Percentiles rank a stretch among this genome's conserved stretches.
Evolutionary conservation across 2,797 vertebrate genomes (phyloP).

Genomic region (Diplodus sargus): DNA sequence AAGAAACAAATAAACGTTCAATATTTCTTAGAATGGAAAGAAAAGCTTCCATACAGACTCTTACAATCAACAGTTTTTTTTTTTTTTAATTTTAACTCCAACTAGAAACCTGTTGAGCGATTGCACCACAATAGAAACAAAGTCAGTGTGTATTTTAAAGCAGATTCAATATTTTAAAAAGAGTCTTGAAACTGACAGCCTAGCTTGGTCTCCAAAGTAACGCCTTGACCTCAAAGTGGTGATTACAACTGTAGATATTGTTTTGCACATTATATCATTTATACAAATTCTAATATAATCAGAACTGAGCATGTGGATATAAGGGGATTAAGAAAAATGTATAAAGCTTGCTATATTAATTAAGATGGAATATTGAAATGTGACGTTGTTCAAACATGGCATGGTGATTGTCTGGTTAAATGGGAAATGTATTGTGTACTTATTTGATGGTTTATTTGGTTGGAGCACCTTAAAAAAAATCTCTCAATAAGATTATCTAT

Average conservation of each 20-base stretch:
- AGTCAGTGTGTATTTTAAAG: conserved; percentile 34
- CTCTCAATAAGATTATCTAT: conserved; percentile 36
- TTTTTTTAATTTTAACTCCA: conserved; percentile 22
- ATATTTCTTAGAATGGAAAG: conserved; percentile 11
- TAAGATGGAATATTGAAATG: conserved; percentile 35
- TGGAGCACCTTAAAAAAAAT: conserved; percentile 47
- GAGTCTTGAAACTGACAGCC: conserved; percentile 1
- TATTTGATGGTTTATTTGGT: conserved; percentile 33
- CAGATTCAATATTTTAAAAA: conserved; percentile 18
- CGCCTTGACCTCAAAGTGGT: conserved; percentile 50
- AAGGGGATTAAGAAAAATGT: conserved; percentile 10
- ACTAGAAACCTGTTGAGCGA: conserved; percentile 2
- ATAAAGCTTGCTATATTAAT: conserved; percentile 21
- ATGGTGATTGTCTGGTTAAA: conserved; percentile 45
- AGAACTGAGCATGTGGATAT: conserved; percentile 40
- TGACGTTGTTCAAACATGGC: conserved; percentile 38
- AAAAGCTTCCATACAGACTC: neutral
- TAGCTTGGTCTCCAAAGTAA: conserved; percentile 51
- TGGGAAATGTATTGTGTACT: conserved; percentile 34
- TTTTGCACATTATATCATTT: conserved; percentile 54
- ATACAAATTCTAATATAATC: conserved; percentile 25
- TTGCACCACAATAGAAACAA: conserved; percentile 19
- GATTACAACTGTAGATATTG: conserved; percentile 36
- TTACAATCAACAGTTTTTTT: conserved; percentile 16
- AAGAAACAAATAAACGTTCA: conserved; percentile 10